phyloP scores from a whole-genome alignment of 2,797 vertebrate genomes.

The Chromobotia macracanthus region DNA sequence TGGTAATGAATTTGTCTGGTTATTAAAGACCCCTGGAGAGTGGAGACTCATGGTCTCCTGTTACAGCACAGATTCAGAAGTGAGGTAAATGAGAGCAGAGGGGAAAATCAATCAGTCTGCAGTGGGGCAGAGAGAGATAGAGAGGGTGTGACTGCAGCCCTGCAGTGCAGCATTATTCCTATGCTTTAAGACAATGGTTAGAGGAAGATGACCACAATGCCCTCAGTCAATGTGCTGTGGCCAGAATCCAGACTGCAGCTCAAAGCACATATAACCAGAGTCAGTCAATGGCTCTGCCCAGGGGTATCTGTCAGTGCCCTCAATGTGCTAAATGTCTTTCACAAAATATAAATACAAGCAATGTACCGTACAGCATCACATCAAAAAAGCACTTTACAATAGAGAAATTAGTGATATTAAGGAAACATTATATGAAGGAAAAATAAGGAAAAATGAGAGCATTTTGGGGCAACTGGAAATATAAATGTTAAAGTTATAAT shows the following conservation, averaged over 20 bases:
- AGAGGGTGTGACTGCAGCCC: conserved; percentile 32
- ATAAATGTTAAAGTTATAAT: conserved; percentile 40
- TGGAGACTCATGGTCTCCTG: conserved; percentile 1
- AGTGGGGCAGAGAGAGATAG: neutral
- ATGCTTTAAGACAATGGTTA: conserved; percentile 39
- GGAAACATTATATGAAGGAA: too few relatives aligned
- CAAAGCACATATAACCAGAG: conserved; percentile 27
- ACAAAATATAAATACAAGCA: conserved; percentile 24
- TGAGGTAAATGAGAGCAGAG: conserved; percentile 20
- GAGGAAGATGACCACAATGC: conserved; percentile 53
- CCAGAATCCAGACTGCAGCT: conserved; percentile 43
- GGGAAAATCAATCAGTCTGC: conserved; percentile 52
- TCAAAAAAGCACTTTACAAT: conserved; percentile 23
- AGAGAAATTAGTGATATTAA: conserved; percentile 3
- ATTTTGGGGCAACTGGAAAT: conserved; percentile 55
- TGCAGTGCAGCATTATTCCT: conserved; percentile 45
- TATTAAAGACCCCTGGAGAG: conserved; percentile 24
- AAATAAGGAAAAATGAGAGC: conserved; percentile 41
- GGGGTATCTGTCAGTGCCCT: conserved; percentile 30
- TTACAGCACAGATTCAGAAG: conserved; percentile 36
- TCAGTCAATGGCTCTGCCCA: conserved; percentile 15
- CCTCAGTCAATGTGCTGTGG: conserved; percentile 26
- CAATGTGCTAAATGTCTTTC: conserved; percentile 20
- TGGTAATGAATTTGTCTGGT: conserved; percentile 35
- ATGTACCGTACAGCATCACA: neutral